Evolutionary conservation across 2,888 invertebrate genomes (phyloP).

Genomic region (Disparrhopalites patrizii): DNA sequence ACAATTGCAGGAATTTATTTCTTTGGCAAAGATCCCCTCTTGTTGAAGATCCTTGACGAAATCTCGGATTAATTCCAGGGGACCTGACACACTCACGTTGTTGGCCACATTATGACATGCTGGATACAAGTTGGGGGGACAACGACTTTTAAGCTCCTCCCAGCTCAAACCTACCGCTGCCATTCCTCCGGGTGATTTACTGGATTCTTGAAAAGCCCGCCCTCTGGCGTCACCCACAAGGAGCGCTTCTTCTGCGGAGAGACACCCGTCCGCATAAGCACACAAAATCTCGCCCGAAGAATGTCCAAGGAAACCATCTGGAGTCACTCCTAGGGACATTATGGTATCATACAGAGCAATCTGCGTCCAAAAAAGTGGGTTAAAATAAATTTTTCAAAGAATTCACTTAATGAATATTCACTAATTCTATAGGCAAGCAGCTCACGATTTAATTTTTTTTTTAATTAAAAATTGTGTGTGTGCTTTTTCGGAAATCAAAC

Average conservation of each 20-base stretch:
- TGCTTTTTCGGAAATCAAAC: too few relatives aligned
- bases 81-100: constrained; percentile 91
- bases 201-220: constrained; percentile 50
- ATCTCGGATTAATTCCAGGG: constrained; percentile 62
- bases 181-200: constrained; percentile 52
- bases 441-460: too few relatives aligned
- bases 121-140: constrained; percentile 72
- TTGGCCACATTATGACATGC: constrained; percentile 94
- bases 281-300: constrained; percentile 91
- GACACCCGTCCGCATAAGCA: constrained; percentile 92
- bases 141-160: constrained; percentile 63
- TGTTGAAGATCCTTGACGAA: constrained; percentile 66
- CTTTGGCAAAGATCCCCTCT: constrained; percentile 74
- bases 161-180: constrained; percentile 55
- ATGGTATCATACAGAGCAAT: constrained; percentile 88
- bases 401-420: too few relatives aligned
- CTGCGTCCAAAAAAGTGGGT: constrained; percentile 48
- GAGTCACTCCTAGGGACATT: constrained; percentile 66
- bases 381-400: background rate
- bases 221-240: constrained; percentile 59
- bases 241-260: constrained; percentile 89
- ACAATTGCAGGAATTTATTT: constrained; percentile 77
- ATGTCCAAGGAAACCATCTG: constrained; percentile 94
- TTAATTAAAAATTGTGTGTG: too few relatives aligned
- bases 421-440: too few relatives aligned